These are phyloP conservation scores for Phataginus tetradactyla DNA, from an alignment of 2,797 vertebrate genomes.

Conservation along the genomic window DNA sequence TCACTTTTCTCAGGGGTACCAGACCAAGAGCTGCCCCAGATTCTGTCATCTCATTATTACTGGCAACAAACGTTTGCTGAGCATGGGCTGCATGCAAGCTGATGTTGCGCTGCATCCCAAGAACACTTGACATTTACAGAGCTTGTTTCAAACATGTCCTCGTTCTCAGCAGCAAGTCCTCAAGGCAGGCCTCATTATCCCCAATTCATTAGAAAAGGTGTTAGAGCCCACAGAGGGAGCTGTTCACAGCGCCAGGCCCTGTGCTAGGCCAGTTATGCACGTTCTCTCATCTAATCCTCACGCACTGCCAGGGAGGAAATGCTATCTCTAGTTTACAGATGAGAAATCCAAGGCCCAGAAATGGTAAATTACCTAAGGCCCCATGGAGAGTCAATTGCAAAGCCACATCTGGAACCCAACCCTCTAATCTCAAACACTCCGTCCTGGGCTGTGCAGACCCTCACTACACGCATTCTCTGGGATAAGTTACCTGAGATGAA, in stretches of 20 bases:
- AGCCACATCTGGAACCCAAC: neutral
- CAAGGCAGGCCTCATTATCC: neutral
- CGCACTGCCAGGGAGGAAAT: neutral
- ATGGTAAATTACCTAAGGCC: neutral
- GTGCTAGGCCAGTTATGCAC: neutral
- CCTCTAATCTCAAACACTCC: neutral
- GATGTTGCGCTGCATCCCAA: neutral
- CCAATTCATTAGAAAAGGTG: neutral
- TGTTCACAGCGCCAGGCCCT: neutral
- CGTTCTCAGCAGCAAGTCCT: neutral
- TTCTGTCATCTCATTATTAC: neutral
- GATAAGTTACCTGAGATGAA: neutral
- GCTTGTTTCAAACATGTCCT: neutral
- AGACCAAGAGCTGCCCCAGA: neutral
- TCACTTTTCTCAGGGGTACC: neutral
- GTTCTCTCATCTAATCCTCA: neutral
- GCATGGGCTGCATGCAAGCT: neutral
- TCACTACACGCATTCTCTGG: neutral
- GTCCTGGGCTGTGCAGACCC: neutral
- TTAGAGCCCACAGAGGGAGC: neutral
- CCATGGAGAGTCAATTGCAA: neutral
- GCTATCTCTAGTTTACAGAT: neutral
- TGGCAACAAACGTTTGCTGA: neutral
- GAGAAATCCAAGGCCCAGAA: neutral
- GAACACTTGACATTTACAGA: too few species aligned